Evolutionary conservation across 1,140 invertebrate genomes (phyloP).

Genomic region (Neelides sp.): DNA sequence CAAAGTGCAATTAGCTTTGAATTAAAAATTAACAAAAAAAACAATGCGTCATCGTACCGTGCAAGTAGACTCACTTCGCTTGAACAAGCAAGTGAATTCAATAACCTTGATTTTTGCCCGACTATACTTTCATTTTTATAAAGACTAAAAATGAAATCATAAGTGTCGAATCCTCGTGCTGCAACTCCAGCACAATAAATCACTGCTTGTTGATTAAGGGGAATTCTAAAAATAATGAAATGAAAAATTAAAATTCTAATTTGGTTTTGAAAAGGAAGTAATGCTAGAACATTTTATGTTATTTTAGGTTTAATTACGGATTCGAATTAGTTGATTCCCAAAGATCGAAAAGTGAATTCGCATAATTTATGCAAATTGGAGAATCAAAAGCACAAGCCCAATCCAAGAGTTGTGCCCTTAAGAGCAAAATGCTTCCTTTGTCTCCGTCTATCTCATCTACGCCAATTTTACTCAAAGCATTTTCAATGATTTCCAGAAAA

Average conservation of each 20-base stretch:
- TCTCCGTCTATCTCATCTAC: background rate
- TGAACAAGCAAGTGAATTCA: too few relatives aligned
- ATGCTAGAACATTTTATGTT: too few relatives aligned
- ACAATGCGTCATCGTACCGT: too few relatives aligned
- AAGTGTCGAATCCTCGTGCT: background rate
- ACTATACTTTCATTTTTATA: too few relatives aligned
- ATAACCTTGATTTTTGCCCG: too few relatives aligned
- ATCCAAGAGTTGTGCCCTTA: conserved; percentile 2
- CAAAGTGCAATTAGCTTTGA: too few relatives aligned
- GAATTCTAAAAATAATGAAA: conserved; percentile 9
- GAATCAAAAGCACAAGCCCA: conserved; percentile 14
- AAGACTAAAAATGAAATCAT: conserved; percentile 3
- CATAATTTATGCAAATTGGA: conserved; percentile 6
- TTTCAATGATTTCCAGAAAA: conserved; percentile 7
- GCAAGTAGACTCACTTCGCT: too few relatives aligned
- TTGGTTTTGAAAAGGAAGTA: background rate
- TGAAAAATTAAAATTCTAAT: background rate
- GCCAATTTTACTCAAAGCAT: conserved; percentile 1
- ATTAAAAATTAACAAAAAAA: too few relatives aligned
- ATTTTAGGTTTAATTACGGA: background rate
- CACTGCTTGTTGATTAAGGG: conserved; percentile 1
- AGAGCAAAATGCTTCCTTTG: background rate
- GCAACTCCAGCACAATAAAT: conserved; percentile 14
- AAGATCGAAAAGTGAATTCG: background rate
- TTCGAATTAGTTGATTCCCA: conserved; percentile 2